Evolutionary conservation across 2,888 invertebrate species (phyloP).

Genomic region (Epinotia brunnichana): DNA sequence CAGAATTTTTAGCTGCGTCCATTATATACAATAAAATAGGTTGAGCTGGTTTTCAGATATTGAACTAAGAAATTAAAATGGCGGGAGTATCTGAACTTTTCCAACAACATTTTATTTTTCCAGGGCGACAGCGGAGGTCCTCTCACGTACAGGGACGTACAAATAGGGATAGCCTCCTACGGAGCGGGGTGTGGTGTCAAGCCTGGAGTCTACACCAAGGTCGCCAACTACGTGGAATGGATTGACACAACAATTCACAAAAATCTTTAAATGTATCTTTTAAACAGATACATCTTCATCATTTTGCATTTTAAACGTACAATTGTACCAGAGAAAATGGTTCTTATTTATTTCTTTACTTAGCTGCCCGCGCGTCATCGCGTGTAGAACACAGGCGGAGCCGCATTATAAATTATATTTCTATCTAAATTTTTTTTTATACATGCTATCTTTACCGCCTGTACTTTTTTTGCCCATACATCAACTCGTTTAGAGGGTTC

Average conservation of each 20-base stretch:
- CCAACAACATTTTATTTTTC: background rate
- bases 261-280: background rate
- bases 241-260: background rate
- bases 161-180: constrained; percentile 3
- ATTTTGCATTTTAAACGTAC: background rate
- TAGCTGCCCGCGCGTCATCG: too few relatives aligned
- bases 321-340: background rate
- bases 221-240: background rate
- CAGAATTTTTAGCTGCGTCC: too few relatives aligned
- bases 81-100: too few relatives aligned
- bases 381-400: too few relatives aligned
- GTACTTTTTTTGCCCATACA: too few relatives aligned
- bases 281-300: background rate
- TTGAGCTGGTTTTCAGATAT: too few relatives aligned
- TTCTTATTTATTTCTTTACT: background rate
- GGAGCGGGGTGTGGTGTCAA: background rate
- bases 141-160: background rate
- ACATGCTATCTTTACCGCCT: too few relatives aligned
- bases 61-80: too few relatives aligned
- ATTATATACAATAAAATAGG: too few relatives aligned
- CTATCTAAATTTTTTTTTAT: too few relatives aligned
- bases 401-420: too few relatives aligned
- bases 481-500: too few relatives aligned
- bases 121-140: constrained; percentile 23
- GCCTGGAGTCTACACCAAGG: constrained; percentile 6